Percentiles rank a stretch among this genome's conserved stretches.
These are phyloP conservation scores for Trypoxylus dichotomus DNA, from an alignment of 1,140 invertebrate genomes.

Conservation along the genomic window DNA sequence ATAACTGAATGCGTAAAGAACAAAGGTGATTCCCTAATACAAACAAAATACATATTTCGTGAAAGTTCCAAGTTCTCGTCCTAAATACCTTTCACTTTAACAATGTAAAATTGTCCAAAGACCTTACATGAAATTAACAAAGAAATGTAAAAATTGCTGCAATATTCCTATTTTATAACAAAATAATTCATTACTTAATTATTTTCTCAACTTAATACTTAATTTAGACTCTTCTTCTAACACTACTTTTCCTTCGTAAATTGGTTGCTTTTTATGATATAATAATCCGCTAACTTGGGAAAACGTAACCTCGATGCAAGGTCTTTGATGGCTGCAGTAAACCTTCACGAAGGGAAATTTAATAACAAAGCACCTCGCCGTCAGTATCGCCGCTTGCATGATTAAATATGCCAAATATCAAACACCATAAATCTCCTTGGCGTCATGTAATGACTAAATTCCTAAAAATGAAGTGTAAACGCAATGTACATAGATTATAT, in stretches of 20 bases:
- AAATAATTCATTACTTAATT: background rate
- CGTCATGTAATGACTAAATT: conserved; percentile 18
- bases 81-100: too few species aligned
- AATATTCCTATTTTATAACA: too few species aligned
- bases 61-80: too few species aligned
- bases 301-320: background rate
- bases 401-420: conserved; percentile 20
- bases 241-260: background rate
- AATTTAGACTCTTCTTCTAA: background rate
- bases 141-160: too few species aligned
- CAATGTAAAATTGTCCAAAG: too few species aligned
- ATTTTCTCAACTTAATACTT: background rate
- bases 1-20: too few species aligned
- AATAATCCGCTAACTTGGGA: background rate
- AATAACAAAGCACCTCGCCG: conserved; percentile 9
- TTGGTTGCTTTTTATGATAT: background rate
- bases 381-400: background rate
- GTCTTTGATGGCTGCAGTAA: background rate
- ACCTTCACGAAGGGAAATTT: background rate
- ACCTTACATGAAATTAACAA: too few species aligned
- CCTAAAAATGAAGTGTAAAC: background rate
- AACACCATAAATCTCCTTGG: conserved; percentile 21
- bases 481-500: background rate
- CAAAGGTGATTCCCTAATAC: too few species aligned
- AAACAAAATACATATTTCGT: too few species aligned